A percentile compares a stretch with the other conserved stretches of the same genome.
Conservation (phyloP, 2,888 invertebrate species). For the Loripinus fragilis region DNA sequence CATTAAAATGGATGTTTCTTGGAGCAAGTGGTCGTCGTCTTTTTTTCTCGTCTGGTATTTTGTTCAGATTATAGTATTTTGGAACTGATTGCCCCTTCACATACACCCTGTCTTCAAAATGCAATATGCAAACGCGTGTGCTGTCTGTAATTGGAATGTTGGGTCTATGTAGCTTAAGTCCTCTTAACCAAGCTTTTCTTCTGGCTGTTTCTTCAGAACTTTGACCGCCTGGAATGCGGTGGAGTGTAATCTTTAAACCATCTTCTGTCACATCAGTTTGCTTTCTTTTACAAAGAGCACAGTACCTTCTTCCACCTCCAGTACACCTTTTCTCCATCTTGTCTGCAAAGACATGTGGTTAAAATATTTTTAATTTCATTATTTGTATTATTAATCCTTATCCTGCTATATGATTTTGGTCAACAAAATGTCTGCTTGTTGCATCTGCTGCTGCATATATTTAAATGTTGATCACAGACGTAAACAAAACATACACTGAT, state of each 20-base stretch:
- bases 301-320: constrained; percentile 15
- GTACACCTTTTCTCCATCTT: constrained; percentile 8
- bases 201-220: constrained; percentile 2
- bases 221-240: constrained; percentile 9
- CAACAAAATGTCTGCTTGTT: too few relatives aligned
- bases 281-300: constrained; percentile 9
- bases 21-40: constrained; percentile 7
- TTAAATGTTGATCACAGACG: too few relatives aligned
- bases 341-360: too few relatives aligned
- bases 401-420: too few relatives aligned
- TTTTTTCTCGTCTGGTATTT: background rate
- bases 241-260: constrained; percentile 18
- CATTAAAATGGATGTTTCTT: background rate
- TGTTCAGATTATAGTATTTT: constrained; percentile 14
- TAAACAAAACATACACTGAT: too few relatives aligned
- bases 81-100: constrained; percentile 20
- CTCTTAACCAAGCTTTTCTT: constrained; percentile 19
- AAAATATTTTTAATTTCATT: too few relatives aligned
- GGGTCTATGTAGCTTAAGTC: constrained; percentile 16
- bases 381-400: too few relatives aligned
- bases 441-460: too few relatives aligned
- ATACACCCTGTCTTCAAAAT: constrained; percentile 1
- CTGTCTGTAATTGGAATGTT: constrained; percentile 6
- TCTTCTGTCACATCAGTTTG: constrained; percentile 12
- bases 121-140: background rate